Base-by-base conservation (phyloP, 2,797 vertebrate species). In the Oreortyx pictus region DNA sequence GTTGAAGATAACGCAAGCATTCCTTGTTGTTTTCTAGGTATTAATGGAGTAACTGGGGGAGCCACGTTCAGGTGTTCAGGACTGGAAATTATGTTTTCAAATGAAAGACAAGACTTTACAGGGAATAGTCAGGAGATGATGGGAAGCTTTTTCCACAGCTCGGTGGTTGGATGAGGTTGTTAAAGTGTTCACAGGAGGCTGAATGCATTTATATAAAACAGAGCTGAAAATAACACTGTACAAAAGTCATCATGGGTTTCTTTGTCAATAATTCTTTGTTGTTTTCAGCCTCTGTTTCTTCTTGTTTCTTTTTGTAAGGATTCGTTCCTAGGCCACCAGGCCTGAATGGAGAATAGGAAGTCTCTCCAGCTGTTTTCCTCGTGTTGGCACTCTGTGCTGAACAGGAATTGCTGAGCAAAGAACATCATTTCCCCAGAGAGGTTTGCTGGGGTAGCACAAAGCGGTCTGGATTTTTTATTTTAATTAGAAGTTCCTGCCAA, bases 401-500 rank as follows among this genome's bases (percentile, higher is more conserved):
- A 82, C 89, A 95, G 83, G 93, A 97, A 97, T 94, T 93, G 89
- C 95, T 96, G 91, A 96, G 92, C 96, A 95, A 90, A 97, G 94
- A 96, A 93, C 94, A 94, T 73, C 37, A 35, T 93, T 95, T 95
- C 96, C 95, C 95, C 73, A 57, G 87, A 92, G 95, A 94, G 52
- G 73, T 79, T 96, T 94, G 61, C 73, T 82, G 83, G 95, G 89
- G 79, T 77, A 96, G 90, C 83, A 93, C 94, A 96, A 93, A 95
- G 84, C 67, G 76, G 85, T 77, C 95, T 97, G 95, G 70, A 39
- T 73, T 82, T 83, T 92, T 77, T 77, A 91, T 80, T 89, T 88
- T 56, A 94, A 95, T 93, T 93, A 81, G 88, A 96, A 96, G 75
- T 86, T 96, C 92, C 85, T 97, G 96, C 94, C 96, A 97, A 95